phyloP scores from a whole-genome alignment of 2,888 invertebrate genomes.

The Ochropacha duplaris region DNA sequence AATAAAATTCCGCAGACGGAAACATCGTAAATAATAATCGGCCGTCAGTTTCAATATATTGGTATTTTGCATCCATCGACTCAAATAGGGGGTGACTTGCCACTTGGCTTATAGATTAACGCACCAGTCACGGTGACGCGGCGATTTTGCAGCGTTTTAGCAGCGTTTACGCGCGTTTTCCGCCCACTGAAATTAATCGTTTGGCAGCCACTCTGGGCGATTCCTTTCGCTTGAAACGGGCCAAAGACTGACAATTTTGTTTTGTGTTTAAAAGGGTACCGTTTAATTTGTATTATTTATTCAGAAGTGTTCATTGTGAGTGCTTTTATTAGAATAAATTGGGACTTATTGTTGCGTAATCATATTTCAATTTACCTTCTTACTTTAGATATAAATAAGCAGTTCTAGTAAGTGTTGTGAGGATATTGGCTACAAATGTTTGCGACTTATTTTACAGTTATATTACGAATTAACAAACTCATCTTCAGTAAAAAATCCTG shows the following conservation, averaged over 20 bases:
- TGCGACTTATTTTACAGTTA: no score
- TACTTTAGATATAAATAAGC: neutral
- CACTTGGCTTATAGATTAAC: constrained; percentile 56
- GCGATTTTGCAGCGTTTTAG: constrained; percentile 27
- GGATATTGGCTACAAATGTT: no score
- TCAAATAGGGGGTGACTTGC: constrained; percentile 55
- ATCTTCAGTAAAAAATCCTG: no score
- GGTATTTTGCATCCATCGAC: constrained; percentile 58
- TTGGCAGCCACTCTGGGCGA: constrained; percentile 35
- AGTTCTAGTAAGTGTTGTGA: no score
- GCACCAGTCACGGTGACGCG: constrained; percentile 58
- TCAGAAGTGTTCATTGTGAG: constrained; percentile 44
- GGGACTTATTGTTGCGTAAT: constrained; percentile 25
- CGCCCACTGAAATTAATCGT: constrained; percentile 67
- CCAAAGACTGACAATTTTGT: constrained; percentile 53
- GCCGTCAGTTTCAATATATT: constrained; percentile 61
- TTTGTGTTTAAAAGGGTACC: constrained; percentile 57
- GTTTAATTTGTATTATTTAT: constrained; percentile 59
- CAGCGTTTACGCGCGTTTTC: constrained; percentile 30
- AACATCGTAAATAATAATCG: constrained; percentile 35
- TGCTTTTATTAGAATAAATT: constrained; percentile 38
- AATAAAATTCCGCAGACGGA: constrained; percentile 6
- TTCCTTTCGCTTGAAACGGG: constrained; percentile 38
- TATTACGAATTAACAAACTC: no score
- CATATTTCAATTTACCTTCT: neutral